phyloP scores from a whole-genome alignment of 1,140 invertebrate species.

The Thaumatotibia leucotreta region DNA sequence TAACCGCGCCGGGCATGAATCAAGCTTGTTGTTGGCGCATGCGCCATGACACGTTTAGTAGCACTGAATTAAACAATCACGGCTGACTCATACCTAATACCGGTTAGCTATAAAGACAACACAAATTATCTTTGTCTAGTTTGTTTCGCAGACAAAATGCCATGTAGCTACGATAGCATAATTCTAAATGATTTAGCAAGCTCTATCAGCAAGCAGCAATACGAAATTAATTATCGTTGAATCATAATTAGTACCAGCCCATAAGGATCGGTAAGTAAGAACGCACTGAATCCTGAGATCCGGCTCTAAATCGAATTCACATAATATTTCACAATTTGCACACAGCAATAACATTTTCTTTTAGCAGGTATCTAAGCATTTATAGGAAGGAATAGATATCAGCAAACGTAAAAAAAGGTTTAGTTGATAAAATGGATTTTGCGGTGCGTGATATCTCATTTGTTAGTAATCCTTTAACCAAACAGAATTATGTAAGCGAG shows the following conservation, averaged over 20 bases:
- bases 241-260: background rate
- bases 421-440: slow-evolving; percentile 3
- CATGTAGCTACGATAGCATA: slow-evolving; percentile 66
- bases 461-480: slow-evolving; percentile 26
- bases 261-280: background rate
- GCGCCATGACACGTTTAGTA: slow-evolving; percentile 64
- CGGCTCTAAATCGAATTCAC: background rate
- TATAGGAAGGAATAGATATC: slow-evolving; percentile 14
- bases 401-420: slow-evolving; percentile 5
- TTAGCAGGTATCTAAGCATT: too few relatives aligned
- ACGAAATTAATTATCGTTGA: slow-evolving; percentile 10
- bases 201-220: slow-evolving; percentile 7
- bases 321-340: background rate
- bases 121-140: slow-evolving; percentile 74
- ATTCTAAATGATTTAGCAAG: slow-evolving; percentile 59
- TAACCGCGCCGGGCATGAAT: slow-evolving; percentile 29
- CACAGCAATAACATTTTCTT: background rate
- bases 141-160: slow-evolving; percentile 73
- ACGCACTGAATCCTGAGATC: background rate
- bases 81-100: slow-evolving; percentile 64
- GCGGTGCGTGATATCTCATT: background rate
- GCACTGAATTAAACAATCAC: slow-evolving; percentile 72
- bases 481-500: slow-evolving; percentile 31
- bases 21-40: slow-evolving; percentile 49
- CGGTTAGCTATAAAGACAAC: slow-evolving; percentile 71